Conservation (phyloP, 2,797 vertebrate genomes). For the Threskiornis aethiopicus region DNA sequence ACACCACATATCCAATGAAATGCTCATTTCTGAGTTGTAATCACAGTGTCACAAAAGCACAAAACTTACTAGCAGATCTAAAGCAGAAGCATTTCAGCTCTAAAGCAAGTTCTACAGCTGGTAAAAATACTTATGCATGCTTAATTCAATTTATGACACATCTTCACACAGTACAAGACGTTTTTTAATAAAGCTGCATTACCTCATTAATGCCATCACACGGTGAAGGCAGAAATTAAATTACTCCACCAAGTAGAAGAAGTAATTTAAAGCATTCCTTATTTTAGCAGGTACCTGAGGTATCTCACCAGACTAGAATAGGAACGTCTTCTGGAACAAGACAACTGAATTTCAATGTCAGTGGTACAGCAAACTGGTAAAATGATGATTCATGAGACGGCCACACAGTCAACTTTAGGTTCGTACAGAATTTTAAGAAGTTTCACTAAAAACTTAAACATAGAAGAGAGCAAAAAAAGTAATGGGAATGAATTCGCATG, state of each 20-base stretch:
- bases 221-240: not conserved
- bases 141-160: not conserved
- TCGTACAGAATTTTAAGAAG: not conserved
- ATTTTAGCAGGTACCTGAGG: not conserved
- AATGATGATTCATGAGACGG: not conserved
- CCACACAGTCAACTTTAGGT: not conserved
- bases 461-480: not conserved
- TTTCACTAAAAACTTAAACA: not conserved
- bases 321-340: not conserved
- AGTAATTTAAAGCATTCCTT: not conserved
- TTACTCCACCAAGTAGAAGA: not conserved
- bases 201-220: constrained; percentile 19
- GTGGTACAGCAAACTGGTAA: not conserved
- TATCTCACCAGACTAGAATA: not conserved
- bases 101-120: not conserved
- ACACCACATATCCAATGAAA: not conserved
- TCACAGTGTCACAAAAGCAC: not conserved
- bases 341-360: not conserved
- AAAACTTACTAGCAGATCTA: not conserved
- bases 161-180: not conserved
- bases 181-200: constrained; percentile 3
- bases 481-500: not conserved
- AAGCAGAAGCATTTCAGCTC: not conserved
- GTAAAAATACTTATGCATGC: not conserved
- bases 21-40: not conserved